Conservation (phyloP, 2,797 vertebrate genomes). For the Anguilla obscura region DNA sequence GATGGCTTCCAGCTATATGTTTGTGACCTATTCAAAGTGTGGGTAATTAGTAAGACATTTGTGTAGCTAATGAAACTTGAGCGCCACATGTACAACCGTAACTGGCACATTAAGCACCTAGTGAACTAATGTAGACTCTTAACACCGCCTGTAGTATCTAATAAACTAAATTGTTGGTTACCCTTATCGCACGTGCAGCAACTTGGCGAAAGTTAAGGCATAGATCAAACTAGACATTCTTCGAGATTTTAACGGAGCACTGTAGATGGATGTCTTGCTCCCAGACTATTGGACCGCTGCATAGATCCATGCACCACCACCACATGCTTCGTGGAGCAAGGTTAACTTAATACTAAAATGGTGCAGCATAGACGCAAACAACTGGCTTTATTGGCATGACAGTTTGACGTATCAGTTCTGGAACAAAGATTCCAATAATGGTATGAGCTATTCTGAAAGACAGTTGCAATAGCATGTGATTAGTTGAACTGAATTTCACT, state of each 20-base stretch:
- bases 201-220: too few species aligned
- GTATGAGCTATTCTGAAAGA: not conserved
- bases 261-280: not conserved
- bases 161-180: too few species aligned
- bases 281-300: not conserved
- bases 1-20: not conserved
- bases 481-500: not conserved
- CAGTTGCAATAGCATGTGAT: not conserved
- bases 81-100: not conserved
- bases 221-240: too few species aligned
- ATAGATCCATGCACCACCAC: too few species aligned
- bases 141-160: too few species aligned
- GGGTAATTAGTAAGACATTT: not conserved
- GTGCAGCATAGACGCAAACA: too few species aligned
- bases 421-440: not conserved
- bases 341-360: too few species aligned
- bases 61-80: not conserved
- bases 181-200: too few species aligned
- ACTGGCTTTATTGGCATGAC: too few species aligned
- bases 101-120: not conserved
- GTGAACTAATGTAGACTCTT: not conserved
- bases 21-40: not conserved
- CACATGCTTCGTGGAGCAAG: too few species aligned
- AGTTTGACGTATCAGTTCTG: too few species aligned
- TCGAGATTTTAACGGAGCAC: not conserved